These are phyloP conservation scores for Pseudopodoces humilis DNA, from an alignment of 2,113 vertebrate genomes.

Conservation along the genomic window DNA sequence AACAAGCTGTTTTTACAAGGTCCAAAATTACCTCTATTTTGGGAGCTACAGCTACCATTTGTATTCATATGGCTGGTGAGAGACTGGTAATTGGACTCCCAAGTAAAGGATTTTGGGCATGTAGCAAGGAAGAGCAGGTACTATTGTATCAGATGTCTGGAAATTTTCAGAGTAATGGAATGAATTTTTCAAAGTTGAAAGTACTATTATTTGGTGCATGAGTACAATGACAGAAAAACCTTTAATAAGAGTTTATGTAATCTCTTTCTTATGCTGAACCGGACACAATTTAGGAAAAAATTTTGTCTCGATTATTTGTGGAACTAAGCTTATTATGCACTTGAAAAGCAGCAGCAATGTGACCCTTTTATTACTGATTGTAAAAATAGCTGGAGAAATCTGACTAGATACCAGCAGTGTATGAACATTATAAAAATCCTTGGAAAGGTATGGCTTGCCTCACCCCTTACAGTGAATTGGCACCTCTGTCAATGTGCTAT, in stretches of 20 bases:
- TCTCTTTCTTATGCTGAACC: neutral
- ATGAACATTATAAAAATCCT: neutral
- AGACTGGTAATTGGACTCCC: neutral
- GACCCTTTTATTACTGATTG: neutral
- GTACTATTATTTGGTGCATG: neutral
- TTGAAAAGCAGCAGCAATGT: neutral
- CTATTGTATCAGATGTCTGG: neutral
- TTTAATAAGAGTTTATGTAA: neutral
- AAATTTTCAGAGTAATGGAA: neutral
- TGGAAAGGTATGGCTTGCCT: neutral
- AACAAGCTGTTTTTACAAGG: neutral
- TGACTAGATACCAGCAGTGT: neutral
- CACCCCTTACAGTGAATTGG: neutral
- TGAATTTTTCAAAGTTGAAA: neutral
- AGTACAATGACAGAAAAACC: neutral
- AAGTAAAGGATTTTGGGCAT: neutral
- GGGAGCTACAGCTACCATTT: neutral
- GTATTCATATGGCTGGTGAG: neutral
- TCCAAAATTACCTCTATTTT: neutral
- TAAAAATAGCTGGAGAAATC: neutral
- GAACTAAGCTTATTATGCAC: neutral
- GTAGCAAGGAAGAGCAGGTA: neutral
- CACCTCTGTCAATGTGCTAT: neutral
- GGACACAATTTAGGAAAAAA: neutral
- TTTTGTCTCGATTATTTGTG: neutral